Percentiles rank a stretch among this genome's conserved stretches.
These are phyloP conservation scores for Nasalis larvatus DNA, from an alignment of 2,113 vertebrate genomes.

Conservation along the genomic window DNA sequence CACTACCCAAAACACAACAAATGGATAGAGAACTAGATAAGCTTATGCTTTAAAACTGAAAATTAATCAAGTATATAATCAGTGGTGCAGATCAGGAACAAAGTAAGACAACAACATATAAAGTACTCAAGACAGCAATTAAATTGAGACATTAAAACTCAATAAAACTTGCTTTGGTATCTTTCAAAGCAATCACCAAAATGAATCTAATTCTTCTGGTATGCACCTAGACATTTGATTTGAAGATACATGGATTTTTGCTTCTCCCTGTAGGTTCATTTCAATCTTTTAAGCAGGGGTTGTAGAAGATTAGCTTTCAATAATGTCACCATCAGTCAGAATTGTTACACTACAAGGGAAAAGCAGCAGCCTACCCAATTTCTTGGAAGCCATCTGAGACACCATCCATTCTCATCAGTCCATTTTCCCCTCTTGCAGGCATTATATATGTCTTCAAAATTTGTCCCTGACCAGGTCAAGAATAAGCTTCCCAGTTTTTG, in stretches of 20 bases:
- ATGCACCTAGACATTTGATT: background rate
- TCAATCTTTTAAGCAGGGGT: background rate
- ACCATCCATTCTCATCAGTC: background rate
- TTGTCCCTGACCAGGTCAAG: conserved; percentile 10
- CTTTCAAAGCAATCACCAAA: conserved; percentile 1
- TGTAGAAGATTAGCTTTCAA: background rate
- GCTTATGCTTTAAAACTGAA: background rate
- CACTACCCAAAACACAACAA: background rate
- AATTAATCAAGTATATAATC: background rate
- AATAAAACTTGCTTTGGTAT: background rate
- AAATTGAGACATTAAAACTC: background rate
- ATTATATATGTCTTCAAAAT: conserved; percentile 13
- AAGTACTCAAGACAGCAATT: background rate
- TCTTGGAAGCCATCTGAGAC: conserved; percentile 7
- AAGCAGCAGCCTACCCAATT: background rate
- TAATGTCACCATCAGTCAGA: background rate
- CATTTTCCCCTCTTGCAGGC: background rate
- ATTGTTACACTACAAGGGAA: background rate
- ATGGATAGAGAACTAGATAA: background rate
- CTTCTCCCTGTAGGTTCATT: background rate
- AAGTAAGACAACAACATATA: background rate
- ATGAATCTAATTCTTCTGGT: background rate
- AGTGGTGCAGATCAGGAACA: background rate
- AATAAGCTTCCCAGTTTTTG: conserved; percentile 14
- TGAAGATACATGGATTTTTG: background rate